A percentile compares a stretch with the other conserved stretches of the same genome.
Conservation (phyloP, 2,113 vertebrate genomes). For the Arizona elegans region DNA sequence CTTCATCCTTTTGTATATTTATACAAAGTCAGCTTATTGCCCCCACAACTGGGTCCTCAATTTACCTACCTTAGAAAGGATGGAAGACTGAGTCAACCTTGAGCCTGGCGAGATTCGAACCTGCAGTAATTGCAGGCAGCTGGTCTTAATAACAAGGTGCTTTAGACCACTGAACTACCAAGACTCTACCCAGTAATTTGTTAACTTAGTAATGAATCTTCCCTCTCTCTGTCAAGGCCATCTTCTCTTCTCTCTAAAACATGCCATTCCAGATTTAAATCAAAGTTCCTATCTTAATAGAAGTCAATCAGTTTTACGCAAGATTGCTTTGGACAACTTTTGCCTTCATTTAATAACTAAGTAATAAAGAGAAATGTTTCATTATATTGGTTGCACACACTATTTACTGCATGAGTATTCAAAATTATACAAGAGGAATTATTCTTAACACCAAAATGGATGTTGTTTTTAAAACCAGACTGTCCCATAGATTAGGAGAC, state of each 20-base stretch:
- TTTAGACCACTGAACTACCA: too few relatives aligned
- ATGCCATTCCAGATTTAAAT: background rate
- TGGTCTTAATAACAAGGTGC: too few relatives aligned
- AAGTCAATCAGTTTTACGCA: background rate
- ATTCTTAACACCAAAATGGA: background rate
- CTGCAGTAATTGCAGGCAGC: too few relatives aligned
- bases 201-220: background rate
- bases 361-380: background rate
- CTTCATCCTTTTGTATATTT: too few relatives aligned
- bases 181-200: too few relatives aligned
- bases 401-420: background rate
- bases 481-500: background rate
- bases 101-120: too few relatives aligned
- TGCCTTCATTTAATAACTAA: background rate
- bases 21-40: too few relatives aligned
- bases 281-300: background rate
- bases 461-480: background rate
- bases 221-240: background rate
- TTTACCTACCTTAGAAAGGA: too few relatives aligned
- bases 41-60: too few relatives aligned
- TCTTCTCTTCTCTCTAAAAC: background rate
- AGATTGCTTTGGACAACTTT: background rate
- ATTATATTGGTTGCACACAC: background rate
- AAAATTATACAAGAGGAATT: background rate
- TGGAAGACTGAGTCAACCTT: too few relatives aligned